Evolutionary conservation across 2,888 invertebrate species (phyloP), one percentile per base, ranked within the genome.

Genomic region (Drosophila rubida): DNA sequence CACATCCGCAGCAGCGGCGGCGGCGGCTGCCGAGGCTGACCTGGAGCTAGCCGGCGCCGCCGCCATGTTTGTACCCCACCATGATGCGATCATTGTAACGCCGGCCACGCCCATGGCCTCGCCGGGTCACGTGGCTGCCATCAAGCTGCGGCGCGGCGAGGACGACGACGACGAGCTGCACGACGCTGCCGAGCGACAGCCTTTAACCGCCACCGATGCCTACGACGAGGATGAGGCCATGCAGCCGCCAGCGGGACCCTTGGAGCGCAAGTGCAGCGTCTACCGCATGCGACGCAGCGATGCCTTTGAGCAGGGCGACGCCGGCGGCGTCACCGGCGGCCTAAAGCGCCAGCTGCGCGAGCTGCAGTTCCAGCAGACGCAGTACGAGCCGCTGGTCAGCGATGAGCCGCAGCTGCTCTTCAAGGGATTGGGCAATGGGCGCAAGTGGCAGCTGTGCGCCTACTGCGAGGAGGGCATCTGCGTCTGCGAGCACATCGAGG

Each of bases 401-500:
- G 91, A 92, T 49, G 92, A 92, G 54, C 91, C 91, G 16, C 90
- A 90, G 65, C 74, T 91, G 65, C 78, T 91, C 14, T 91, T 90
- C 69, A 91, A 91, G 71, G 91, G 91, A 22, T 73, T 91, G 58
- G 80, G 90, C 62, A 90, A 89, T 49, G 89, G 88, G 44, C 90
- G 91, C 61, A 92, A 92, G 72, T 90, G 88, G 82, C 89, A 90
- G 65, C 70, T 90, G 39, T 90, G 91, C 67, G 92, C 91, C 64
- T 92, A 91, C 78, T 92, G 91, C 75, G 92, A 92, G 82, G 90
- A 91, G 76, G 92, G 91, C 60, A 90, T 92, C 71, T 92, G 92
- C 80, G 82, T 91, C 55, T 92, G 92, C 76, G 92, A 92, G 66
- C 92, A 92, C 68, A 89, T 91, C 75, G 92, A 92, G 92, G 92